A percentile compares a stretch with the other conserved stretches of the same genome.
These are phyloP conservation scores for Elegia similella DNA, from an alignment of 2,888 invertebrate species.

Conservation along the genomic window DNA sequence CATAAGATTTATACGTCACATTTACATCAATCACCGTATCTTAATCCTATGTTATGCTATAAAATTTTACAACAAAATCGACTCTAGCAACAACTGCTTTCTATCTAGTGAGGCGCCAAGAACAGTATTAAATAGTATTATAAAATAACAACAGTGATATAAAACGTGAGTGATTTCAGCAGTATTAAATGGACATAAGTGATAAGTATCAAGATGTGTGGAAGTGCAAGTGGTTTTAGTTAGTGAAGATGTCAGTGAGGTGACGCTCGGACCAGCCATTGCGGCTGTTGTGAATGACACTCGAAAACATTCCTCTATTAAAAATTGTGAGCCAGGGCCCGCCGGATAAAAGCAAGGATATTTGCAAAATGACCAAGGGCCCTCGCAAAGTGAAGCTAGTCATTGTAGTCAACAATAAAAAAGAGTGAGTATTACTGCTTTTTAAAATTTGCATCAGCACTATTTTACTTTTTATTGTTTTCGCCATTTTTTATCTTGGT, in stretches of 20 bases:
- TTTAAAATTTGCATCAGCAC: constrained; percentile 13
- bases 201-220: constrained; percentile 48
- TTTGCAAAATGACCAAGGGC: constrained; percentile 82
- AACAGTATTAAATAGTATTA: constrained; percentile 39
- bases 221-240: constrained; percentile 44
- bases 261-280: constrained; percentile 56
- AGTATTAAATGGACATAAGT: constrained; percentile 56
- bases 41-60: constrained; percentile 39
- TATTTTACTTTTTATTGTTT: background rate
- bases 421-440: constrained; percentile 69
- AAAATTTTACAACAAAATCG: constrained; percentile 37
- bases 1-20: constrained; percentile 30
- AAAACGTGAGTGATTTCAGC: constrained; percentile 42
- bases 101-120: constrained; percentile 28
- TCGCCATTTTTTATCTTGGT: background rate
- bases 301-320: constrained; percentile 76
- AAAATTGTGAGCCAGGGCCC: constrained; percentile 78
- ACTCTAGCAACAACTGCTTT: constrained; percentile 31
- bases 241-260: constrained; percentile 65
- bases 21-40: constrained; percentile 46
- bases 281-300: constrained; percentile 55
- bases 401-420: constrained; percentile 82
- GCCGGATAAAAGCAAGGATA: constrained; percentile 65
- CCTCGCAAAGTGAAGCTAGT: constrained; percentile 81
- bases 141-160: constrained; percentile 39